Conservation (phyloP, 2,113 vertebrate genomes). For the Heterochromis multidens region DNA sequence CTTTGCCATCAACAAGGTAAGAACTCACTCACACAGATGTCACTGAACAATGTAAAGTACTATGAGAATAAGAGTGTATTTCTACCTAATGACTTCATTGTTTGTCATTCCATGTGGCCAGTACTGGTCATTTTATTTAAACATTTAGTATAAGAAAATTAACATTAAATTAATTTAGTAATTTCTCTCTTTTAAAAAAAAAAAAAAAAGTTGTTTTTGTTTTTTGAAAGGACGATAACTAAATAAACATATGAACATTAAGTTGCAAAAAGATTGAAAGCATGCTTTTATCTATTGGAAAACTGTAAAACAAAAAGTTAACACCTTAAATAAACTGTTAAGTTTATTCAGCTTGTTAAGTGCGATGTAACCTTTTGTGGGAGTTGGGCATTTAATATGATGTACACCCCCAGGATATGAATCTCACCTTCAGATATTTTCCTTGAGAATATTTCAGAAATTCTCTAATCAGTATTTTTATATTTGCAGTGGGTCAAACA, state of each 20-base stretch:
- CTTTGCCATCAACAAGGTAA: slow-evolving; percentile 97
- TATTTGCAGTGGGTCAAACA: not conserved
- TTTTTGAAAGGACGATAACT: not conserved
- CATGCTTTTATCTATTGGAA: not conserved
- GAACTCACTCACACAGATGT: not conserved
- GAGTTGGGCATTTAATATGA: not conserved
- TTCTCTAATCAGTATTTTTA: not conserved
- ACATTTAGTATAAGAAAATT: not conserved
- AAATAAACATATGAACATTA: not conserved
- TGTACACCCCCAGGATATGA: not conserved
- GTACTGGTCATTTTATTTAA: not conserved
- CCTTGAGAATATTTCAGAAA: not conserved
- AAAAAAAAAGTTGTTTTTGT: not conserved
- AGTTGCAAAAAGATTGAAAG: not conserved
- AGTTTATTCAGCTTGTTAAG: not conserved
- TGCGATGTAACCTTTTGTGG: not conserved
- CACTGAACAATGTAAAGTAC: not conserved
- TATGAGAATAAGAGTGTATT: not conserved
- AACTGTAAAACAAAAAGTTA: not conserved
- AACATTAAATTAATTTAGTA: not conserved
- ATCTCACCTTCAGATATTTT: not conserved
- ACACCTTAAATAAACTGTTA: not conserved
- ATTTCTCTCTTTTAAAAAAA: not conserved
- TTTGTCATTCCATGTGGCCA: not conserved
- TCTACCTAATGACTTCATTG: not conserved